Evolutionary conservation across 2,113 vertebrate genomes (phyloP).

Genomic region (Microcebus lehilahytsara): DNA sequence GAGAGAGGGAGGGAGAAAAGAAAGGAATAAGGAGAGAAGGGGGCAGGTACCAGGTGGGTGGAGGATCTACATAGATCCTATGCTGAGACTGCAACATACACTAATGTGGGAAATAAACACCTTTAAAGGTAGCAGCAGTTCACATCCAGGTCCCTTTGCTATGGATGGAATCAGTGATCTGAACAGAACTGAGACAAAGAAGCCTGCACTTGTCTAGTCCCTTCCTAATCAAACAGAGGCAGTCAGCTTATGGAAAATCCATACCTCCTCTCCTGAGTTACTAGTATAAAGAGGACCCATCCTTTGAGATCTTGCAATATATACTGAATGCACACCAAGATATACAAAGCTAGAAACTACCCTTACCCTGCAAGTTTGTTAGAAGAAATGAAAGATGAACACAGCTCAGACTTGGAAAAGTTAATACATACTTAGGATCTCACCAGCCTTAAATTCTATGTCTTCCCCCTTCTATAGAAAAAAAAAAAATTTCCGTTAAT

Average conservation of each 20-base stretch:
- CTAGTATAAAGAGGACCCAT: neutral
- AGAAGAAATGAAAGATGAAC: slow-evolving; percentile 16
- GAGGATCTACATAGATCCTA: neutral
- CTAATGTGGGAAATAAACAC: neutral
- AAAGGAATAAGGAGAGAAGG: neutral
- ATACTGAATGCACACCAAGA: neutral
- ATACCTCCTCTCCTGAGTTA: neutral
- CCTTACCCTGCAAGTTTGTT: neutral
- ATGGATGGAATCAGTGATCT: neutral
- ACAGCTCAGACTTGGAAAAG: neutral
- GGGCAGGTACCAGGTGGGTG: neutral
- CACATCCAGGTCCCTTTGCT: neutral
- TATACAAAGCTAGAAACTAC: neutral
- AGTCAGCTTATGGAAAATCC: neutral
- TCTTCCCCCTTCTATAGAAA: neutral
- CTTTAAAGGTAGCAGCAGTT: neutral
- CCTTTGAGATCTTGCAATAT: neutral
- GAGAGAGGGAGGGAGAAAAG: neutral
- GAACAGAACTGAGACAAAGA: neutral
- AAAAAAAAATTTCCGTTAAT: neutral
- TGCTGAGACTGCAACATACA: neutral
- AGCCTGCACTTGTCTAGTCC: neutral
- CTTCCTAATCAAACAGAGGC: neutral
- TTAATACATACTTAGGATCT: neutral
- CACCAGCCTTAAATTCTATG: neutral